phyloP scores from a whole-genome alignment of 2,113 vertebrate species.

The Scatophagus argus region DNA sequence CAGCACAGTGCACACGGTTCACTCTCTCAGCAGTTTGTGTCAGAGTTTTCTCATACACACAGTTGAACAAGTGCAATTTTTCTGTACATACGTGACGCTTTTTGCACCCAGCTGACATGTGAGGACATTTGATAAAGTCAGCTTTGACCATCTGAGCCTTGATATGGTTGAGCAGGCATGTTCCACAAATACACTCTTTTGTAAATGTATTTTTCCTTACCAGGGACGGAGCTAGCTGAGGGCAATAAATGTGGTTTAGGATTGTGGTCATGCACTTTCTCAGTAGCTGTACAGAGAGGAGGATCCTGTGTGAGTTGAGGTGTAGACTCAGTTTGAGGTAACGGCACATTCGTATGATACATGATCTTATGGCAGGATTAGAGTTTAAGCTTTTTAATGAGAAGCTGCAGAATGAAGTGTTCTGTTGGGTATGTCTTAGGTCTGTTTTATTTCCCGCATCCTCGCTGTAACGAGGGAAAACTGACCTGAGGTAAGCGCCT shows the following conservation, averaged over 20 bases:
- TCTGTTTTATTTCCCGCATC: slow-evolving; percentile 15
- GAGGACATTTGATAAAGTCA: slow-evolving; percentile 35
- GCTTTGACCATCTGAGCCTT: slow-evolving; percentile 64
- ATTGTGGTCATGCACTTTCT: slow-evolving; percentile 41
- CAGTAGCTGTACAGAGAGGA: slow-evolving; percentile 10
- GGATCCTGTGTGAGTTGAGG: background rate
- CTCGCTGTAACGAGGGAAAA: slow-evolving; percentile 25
- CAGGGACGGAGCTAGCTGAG: slow-evolving; percentile 43
- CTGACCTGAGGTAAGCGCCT: slow-evolving; percentile 12
- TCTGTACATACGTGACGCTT: slow-evolving; percentile 67
- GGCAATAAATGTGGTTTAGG: slow-evolving; percentile 51
- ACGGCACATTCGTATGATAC: slow-evolving; percentile 20
- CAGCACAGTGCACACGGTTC: slow-evolving; percentile 25
- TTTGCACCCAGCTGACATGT: slow-evolving; percentile 44
- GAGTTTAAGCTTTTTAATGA: slow-evolving; percentile 34
- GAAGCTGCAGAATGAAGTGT: slow-evolving; percentile 31
- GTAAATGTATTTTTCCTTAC: slow-evolving; percentile 60
- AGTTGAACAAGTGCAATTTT: slow-evolving; percentile 80
- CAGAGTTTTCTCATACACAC: slow-evolving; percentile 41
- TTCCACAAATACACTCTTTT: slow-evolving; percentile 42
- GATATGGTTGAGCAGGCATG: slow-evolving; percentile 30
- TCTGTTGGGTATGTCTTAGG: slow-evolving; percentile 27
- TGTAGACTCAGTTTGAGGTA: slow-evolving; percentile 9
- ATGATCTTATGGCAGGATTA: slow-evolving; percentile 36
- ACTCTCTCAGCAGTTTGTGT: slow-evolving; percentile 35